A percentile compares a stretch with the other conserved stretches of the same genome.
Conservation (phyloP, 2,888 invertebrate genomes). For the Apodemia mormo region DNA sequence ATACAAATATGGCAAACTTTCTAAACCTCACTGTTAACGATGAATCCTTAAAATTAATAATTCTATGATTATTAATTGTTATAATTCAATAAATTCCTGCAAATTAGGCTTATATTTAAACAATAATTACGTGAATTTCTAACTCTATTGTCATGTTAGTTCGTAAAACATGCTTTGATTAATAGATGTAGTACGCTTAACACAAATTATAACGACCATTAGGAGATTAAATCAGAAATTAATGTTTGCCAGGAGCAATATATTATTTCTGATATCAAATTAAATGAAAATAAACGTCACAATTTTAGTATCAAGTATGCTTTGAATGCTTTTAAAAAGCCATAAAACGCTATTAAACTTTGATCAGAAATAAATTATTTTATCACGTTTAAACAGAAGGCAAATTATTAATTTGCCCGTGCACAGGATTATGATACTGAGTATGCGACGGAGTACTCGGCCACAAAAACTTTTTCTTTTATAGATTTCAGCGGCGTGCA, state of each 20-base stretch:
- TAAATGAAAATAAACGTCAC: conserved; percentile 3
- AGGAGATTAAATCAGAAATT: conserved; percentile 4
- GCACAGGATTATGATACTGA: too few relatives aligned
- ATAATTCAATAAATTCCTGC: too few relatives aligned
- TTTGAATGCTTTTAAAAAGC: conserved; percentile 12
- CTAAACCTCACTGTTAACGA: too few relatives aligned
- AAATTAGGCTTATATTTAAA: not conserved
- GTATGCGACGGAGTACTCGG: too few relatives aligned
- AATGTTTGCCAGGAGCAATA: not conserved
- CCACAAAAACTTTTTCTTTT: too few relatives aligned
- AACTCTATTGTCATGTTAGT: not conserved
- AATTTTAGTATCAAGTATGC: not conserved
- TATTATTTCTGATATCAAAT: conserved; percentile 8
- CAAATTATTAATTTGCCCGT: too few relatives aligned
- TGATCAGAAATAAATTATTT: not conserved
- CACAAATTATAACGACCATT: not conserved
- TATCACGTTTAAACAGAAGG: not conserved
- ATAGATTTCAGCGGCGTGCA: too few relatives aligned
- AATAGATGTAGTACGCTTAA: not conserved
- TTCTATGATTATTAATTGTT: too few relatives aligned
- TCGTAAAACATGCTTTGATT: not conserved
- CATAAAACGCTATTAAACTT: not conserved
- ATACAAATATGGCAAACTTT: too few relatives aligned
- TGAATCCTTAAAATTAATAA: too few relatives aligned
- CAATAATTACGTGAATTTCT: not conserved